Conservation (phyloP, 1,140 invertebrate genomes). For the Mycetomoellerius zeteki region DNA sequence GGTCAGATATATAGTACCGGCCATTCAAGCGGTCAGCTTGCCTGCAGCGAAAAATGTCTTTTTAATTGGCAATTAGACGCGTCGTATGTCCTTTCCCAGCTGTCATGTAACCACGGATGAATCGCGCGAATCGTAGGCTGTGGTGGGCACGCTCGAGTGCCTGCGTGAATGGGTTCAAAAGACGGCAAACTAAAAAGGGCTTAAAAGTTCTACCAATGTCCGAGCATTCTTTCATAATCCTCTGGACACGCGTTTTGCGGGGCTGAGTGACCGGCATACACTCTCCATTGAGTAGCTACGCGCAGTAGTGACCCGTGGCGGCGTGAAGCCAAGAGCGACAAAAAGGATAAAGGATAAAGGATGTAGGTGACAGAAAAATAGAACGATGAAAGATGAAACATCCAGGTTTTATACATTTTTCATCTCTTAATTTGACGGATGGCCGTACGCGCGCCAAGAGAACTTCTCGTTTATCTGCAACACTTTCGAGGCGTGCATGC, state of each 20-base stretch:
- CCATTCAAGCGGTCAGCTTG: conserved; percentile 55
- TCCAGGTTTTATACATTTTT: conserved; percentile 79
- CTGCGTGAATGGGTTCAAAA: conserved; percentile 50
- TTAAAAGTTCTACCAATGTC: conserved; percentile 65
- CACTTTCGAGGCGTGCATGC: background rate
- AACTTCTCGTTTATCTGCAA: background rate
- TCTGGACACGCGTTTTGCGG: conserved; percentile 70
- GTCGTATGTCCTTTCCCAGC: conserved; percentile 80
- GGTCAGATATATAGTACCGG: conserved; percentile 54
- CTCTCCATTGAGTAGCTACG: conserved; percentile 55
- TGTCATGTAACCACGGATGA: conserved; percentile 72
- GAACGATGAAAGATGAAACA: conserved; percentile 75
- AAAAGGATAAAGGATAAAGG: conserved; percentile 43
- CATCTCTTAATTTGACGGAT: conserved; percentile 81
- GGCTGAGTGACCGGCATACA: conserved; percentile 27
- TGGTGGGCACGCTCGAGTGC: conserved; percentile 59
- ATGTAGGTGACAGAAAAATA: conserved; percentile 56
- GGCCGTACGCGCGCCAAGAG: conserved; percentile 66
- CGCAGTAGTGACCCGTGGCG: conserved; percentile 18
- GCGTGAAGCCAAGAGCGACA: conserved; percentile 39
- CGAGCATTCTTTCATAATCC: conserved; percentile 79
- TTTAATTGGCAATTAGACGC: conserved; percentile 86
- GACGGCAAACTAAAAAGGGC: conserved; percentile 76
- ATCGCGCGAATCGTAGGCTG: conserved; percentile 29
- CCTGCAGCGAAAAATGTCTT: conserved; percentile 82